Evolutionary conservation across 2,797 vertebrate genomes (phyloP).

Genomic region (Falco columbarius): DNA sequence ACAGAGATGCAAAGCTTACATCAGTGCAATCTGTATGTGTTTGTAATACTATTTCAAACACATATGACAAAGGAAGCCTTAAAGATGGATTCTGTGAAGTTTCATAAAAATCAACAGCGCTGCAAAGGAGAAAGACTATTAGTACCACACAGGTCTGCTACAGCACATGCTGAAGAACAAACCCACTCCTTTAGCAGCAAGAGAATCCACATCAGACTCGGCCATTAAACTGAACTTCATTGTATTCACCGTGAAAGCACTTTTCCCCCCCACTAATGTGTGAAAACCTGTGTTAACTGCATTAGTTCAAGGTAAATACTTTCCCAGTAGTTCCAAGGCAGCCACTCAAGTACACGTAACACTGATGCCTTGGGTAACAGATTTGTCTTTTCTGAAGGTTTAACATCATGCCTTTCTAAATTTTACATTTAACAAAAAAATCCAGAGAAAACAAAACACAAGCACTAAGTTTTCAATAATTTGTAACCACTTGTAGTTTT

Average conservation of each 20-base stretch:
- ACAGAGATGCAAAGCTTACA: background rate
- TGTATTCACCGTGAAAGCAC: background rate
- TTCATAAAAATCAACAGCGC: background rate
- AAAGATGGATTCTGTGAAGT: background rate
- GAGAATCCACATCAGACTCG: background rate
- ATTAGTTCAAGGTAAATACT: background rate
- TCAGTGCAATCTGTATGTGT: background rate
- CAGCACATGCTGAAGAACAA: background rate
- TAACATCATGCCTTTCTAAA: background rate
- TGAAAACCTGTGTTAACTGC: background rate
- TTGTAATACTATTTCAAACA: background rate
- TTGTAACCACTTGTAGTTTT: background rate
- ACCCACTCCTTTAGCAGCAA: background rate
- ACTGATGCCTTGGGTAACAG: background rate
- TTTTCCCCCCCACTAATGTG: rapidly evolving
- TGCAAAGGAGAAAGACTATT: background rate
- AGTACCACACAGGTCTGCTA: background rate
- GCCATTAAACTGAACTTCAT: background rate
- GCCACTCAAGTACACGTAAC: background rate
- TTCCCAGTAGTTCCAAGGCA: background rate
- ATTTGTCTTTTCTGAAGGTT: background rate
- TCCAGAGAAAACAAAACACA: background rate
- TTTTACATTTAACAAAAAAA: background rate
- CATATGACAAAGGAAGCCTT: background rate
- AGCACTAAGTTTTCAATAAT: background rate